These are phyloP conservation scores for Alcedo quadribrachys DNA, from an alignment of 2,797 vertebrate genomes.

Conservation along the genomic window DNA sequence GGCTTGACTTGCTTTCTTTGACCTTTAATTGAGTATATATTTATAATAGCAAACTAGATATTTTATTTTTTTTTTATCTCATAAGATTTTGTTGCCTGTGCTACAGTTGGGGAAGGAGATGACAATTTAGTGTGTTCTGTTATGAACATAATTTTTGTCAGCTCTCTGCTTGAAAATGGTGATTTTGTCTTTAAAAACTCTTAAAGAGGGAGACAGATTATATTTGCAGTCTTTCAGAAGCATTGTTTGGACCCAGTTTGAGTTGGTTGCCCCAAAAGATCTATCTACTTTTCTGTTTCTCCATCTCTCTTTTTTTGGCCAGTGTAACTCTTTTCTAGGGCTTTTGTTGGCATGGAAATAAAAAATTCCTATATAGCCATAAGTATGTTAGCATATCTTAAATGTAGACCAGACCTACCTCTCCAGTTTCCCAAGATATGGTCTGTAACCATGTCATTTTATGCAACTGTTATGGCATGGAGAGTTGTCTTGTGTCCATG, in stretches of 20 bases:
- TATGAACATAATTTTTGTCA: background rate
- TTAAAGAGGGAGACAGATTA: background rate
- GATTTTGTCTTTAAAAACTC: background rate
- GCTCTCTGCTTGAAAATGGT: background rate
- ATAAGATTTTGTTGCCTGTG: background rate
- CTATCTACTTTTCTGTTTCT: background rate
- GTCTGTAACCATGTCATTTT: background rate
- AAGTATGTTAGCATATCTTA: background rate
- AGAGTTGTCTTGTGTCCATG: background rate
- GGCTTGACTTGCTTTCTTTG: background rate
- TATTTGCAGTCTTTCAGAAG: background rate
- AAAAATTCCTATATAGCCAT: background rate
- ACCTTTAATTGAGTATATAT: background rate
- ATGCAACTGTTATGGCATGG: background rate
- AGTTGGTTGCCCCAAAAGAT: background rate
- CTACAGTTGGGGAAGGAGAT: background rate
- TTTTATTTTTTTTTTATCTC: too few relatives aligned
- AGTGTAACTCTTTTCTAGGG: background rate
- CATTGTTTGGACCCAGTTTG: background rate
- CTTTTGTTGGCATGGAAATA: background rate
- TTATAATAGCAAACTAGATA: background rate
- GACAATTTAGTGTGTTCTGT: background rate
- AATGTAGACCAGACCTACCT: slow-evolving; percentile 5
- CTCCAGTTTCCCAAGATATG: background rate
- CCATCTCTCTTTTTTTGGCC: background rate